Evolutionary conservation across 2,888 invertebrate species (phyloP), one percentile per base, ranked within the genome.

Genomic region (Polydesmus complanatus): DNA sequence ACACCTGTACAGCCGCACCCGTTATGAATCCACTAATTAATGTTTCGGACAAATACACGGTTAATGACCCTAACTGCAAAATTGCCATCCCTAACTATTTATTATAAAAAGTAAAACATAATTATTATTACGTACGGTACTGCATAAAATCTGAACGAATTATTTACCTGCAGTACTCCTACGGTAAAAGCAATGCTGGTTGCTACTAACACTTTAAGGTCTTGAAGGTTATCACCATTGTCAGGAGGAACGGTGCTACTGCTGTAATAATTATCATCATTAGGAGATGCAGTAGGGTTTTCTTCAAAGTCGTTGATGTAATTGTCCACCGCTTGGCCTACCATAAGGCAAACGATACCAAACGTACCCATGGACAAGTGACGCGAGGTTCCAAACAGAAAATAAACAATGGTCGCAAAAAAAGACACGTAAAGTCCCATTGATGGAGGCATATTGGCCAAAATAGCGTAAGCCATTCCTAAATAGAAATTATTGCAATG

Each of bases 241-340:
- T 27, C 57, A 25, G 51, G 27, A 2, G 37, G 27, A 21, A 27
- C 18, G 37, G 47, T 23, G 27, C 55, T 59, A 37, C 52, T 55
- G 27, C 56, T 59, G 63, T 66, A 68, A 49, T 67, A 67, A 27
- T 64, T 71, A 1, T 88, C 85, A 11, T 85, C 82, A 77, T 88
- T 87, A n/a, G n/a, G n/a, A n/a, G n/a, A n/a, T n/a, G n/a, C n/a
- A n/a, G n/a, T n/a, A n/a, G n/a, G 25, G 91, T 91, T 1, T 88
- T 83, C 92, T 95, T 93, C 63, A 95, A 79, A 72, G 89, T 88
- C 37, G 88, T 82, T 0, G 95, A 85, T 2, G 94, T 92, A 75
- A 79, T 78, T 14, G 78, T 78, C 47, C 79, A 78, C 77, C 59
- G 50, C 62, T 57, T 21, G n/a, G n/a, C n/a, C n/a, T n/a, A n/a